These are phyloP conservation scores for Prunella himalayana DNA, from an alignment of 2,113 vertebrate genomes.

Conservation along the genomic window DNA sequence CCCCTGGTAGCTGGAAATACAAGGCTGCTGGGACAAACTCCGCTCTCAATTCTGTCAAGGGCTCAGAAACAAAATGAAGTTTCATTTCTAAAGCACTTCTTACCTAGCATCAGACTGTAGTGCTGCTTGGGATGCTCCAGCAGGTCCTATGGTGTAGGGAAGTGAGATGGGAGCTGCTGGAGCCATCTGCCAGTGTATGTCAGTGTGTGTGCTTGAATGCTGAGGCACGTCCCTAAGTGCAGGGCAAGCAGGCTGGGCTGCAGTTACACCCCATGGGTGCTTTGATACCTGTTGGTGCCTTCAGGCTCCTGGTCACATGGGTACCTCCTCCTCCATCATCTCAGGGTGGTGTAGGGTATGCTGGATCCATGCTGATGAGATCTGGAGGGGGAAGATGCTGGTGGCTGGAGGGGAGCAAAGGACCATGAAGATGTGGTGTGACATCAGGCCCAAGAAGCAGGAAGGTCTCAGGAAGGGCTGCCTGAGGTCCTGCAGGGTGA, in stretches of 20 bases:
- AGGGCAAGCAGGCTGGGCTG: background rate
- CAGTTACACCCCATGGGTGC: accelerated
- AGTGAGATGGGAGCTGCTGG: background rate
- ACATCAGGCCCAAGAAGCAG: background rate
- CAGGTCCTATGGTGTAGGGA: accelerated
- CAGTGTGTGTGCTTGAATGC: background rate
- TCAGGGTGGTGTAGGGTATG: background rate
- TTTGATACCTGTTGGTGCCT: background rate
- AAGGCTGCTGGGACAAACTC: background rate
- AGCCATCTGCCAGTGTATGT: background rate
- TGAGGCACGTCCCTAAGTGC: accelerated
- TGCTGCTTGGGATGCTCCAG: background rate
- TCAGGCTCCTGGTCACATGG: accelerated
- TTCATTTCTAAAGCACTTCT: background rate
- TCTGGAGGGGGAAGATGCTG: background rate
- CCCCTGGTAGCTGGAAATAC: background rate
- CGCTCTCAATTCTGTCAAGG: background rate
- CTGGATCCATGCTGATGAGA: background rate
- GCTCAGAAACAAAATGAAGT: background rate
- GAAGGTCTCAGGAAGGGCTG: background rate
- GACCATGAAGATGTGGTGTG: background rate
- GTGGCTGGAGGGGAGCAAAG: background rate
- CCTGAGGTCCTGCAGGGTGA: background rate
- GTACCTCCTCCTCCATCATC: accelerated
- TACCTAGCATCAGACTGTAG: background rate